Base-by-base conservation (phyloP, 1,140 invertebrate genomes). In the Periplaneta americana region DNA sequence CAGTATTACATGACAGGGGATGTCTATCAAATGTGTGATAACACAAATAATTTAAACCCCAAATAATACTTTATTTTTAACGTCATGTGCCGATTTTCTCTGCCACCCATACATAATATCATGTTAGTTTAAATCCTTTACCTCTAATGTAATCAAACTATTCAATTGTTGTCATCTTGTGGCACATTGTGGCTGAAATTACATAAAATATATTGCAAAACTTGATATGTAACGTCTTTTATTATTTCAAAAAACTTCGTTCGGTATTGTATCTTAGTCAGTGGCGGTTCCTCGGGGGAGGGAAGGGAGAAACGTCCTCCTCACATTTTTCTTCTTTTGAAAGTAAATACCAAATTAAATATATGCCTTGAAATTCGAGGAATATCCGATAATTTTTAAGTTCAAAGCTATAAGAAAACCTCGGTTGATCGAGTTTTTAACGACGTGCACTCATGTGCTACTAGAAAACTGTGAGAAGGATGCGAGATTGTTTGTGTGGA, bases 171-270 rank as follows among this genome's bases (percentile, higher is more conserved):
- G 33, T 35, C 34, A 34, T 78, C 36, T 39, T 39, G 34, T 78
- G 76, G 76, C 76, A 78, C 76, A 78, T 2, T 78, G 76, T 78
- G 76, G 76, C 76, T 78, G 76, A 36, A 39, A 39, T 78, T 78
- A 78, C 76, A 78, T 35, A 78, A 36, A 78, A 78, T 34, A 36
- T 36, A 78, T 39, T 75, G 31, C 34, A 34, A 75, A 66, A 66
- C 48, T 66, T 66, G 22, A 66, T 66, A 66, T 66, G 48, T n/a
- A 28, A 66, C 11, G 48, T 66, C 22, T 66, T 66, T 66, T n/a
- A n/a, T 66, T 28, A 66, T 66, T 66, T 66, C 48, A n/a, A 8
- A 57, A n/a, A 5, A n/a, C 13, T 48, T 57, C 8, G 48, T n/a
- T n/a, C n/a, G n/a, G n/a, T n/a, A n/a, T n/a, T n/a, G n/a, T n/a